Evolutionary conservation across 2,113 vertebrate genomes (phyloP).

Genomic region (Lasiurus cinereus): DNA sequence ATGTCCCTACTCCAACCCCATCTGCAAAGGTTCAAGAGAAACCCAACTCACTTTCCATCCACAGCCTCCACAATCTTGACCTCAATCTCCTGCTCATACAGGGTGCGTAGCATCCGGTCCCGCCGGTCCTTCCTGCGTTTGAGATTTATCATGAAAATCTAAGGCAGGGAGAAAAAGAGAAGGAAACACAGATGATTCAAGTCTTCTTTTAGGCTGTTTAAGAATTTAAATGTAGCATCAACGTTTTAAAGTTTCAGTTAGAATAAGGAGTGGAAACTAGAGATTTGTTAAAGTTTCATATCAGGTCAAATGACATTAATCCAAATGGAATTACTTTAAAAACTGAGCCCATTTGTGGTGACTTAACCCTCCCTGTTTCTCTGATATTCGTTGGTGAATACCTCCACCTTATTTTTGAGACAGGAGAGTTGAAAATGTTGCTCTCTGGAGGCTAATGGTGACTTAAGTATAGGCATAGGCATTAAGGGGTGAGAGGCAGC

Average conservation of each 20-base stretch:
- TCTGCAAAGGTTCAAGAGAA: no score
- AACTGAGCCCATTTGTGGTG: neutral
- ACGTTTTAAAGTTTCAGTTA: neutral
- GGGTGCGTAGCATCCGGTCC: slow-evolving; percentile 93
- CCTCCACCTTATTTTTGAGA: neutral
- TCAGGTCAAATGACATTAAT: neutral
- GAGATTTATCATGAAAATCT: slow-evolving; percentile 98
- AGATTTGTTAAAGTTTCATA: neutral
- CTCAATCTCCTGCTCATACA: slow-evolving; percentile 92
- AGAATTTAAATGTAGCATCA: neutral
- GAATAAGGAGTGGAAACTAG: neutral
- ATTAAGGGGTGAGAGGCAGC: neutral
- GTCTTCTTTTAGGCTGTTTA: neutral
- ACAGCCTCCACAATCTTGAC: slow-evolving; percentile 93
- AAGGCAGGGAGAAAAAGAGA: neutral
- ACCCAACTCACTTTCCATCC: slow-evolving; percentile 94
- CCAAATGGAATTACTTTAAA: neutral
- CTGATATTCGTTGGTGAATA: neutral
- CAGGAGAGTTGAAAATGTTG: neutral
- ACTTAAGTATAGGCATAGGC: neutral
- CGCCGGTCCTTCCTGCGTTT: slow-evolving; percentile 95
- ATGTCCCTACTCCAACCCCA: neutral
- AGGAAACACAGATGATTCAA: neutral
- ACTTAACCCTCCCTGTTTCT: neutral
- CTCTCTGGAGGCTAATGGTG: neutral